phyloP scores from a whole-genome alignment of 2,888 invertebrate species.

The Spodoptera picta region DNA sequence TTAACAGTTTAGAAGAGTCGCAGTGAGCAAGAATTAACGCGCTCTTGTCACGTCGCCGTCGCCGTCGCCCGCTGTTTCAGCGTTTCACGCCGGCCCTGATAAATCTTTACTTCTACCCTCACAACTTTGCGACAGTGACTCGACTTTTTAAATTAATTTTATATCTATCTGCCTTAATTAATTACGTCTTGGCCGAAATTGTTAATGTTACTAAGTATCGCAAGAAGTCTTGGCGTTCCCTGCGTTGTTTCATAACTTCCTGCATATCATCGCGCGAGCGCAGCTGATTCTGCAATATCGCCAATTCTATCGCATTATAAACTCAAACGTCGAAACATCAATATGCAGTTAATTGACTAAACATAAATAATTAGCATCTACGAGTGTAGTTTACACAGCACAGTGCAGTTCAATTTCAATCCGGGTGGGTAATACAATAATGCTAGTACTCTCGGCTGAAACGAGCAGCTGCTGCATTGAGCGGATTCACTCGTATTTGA shows the following conservation, averaged over 20 bases:
- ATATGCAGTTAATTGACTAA: constrained; percentile 25
- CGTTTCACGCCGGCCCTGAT: constrained; percentile 66
- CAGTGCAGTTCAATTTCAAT: constrained; percentile 23
- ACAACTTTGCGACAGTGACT: constrained; percentile 57
- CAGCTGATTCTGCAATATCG: constrained; percentile 13
- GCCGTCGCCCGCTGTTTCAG: constrained; percentile 67
- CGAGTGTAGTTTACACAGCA: constrained; percentile 17
- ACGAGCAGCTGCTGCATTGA: constrained; percentile 19
- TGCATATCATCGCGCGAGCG: constrained; percentile 22
- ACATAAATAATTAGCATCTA: constrained; percentile 31
- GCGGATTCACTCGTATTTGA: constrained; percentile 38
- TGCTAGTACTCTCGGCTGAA: constrained; percentile 20
- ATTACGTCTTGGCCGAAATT: constrained; percentile 46
- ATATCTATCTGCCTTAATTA: constrained; percentile 57
- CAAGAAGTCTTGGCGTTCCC: constrained; percentile 23
- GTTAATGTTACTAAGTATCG: constrained; percentile 36
- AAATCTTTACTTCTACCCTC: constrained; percentile 63
- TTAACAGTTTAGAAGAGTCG: constrained; percentile 78
- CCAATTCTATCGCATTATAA: constrained; percentile 11
- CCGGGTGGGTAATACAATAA: constrained; percentile 22
- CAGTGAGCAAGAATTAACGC: constrained; percentile 77
- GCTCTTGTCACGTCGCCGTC: constrained; percentile 69
- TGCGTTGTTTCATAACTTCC: constrained; percentile 27
- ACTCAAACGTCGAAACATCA: constrained; percentile 19
- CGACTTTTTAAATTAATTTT: constrained; percentile 59